These are phyloP conservation scores for Orius laevigatus DNA, from an alignment of 1,140 invertebrate species.

Conservation along the genomic window DNA sequence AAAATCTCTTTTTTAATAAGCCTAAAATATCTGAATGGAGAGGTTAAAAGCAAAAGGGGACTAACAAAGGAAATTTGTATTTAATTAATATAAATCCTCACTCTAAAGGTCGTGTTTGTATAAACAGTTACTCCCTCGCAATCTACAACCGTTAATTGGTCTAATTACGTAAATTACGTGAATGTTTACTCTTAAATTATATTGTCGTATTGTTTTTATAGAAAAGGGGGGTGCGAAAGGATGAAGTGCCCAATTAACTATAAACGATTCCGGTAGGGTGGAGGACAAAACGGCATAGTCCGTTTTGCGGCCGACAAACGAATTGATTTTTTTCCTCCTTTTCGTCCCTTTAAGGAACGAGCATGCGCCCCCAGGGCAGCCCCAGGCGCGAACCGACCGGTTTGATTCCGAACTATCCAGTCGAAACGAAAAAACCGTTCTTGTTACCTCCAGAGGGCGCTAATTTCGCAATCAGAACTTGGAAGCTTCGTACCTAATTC, in stretches of 20 bases:
- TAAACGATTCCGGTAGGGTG: background rate
- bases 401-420: no score
- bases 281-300: conserved; percentile 2
- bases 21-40: background rate
- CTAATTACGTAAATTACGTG: conserved; percentile 14
- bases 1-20: background rate
- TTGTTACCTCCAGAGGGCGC: no score
- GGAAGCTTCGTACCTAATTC: no score
- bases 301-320: conserved; percentile 8
- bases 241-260: conserved; percentile 12
- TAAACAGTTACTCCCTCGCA: conserved; percentile 6
- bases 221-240: background rate
- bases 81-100: conserved; percentile 15
- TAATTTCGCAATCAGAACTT: no score
- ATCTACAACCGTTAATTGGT: conserved; percentile 13
- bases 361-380: background rate
- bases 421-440: no score
- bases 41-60: background rate
- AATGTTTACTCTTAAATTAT: background rate
- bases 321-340: conserved; percentile 12
- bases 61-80: conserved; percentile 3
- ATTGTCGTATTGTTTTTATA: no score
- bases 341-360: background rate
- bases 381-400: background rate
- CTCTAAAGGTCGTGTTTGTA: conserved; percentile 1